These are phyloP conservation scores for Paracentrotus lividus DNA, from an alignment of 53 echinoderm and acorn worm genomes.

Conservation along the genomic window DNA sequence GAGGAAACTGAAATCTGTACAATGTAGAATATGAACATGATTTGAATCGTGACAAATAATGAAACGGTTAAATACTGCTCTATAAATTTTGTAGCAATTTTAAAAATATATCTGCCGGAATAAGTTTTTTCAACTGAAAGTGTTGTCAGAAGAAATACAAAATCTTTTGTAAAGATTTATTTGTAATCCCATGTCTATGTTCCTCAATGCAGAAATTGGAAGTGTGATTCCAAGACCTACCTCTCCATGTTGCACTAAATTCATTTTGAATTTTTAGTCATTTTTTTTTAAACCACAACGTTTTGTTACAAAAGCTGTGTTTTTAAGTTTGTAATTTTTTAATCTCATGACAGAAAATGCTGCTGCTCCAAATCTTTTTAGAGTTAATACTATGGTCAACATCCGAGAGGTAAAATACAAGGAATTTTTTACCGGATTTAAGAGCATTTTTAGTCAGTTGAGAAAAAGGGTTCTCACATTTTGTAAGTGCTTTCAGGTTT, in stretches of 20 bases:
- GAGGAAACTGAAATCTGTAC: constrained; percentile 14
- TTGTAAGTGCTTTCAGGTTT: neutral
- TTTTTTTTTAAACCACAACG: neutral
- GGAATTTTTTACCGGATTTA: neutral
- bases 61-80: neutral
- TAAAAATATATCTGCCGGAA: neutral
- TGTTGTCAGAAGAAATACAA: neutral
- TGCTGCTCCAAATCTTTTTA: neutral
- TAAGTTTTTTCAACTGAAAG: neutral
- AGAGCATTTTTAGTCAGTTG: neutral
- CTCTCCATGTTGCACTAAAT: neutral
- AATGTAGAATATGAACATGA: neutral
- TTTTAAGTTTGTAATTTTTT: constrained; percentile 12
- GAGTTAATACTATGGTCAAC: neutral
- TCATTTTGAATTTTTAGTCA: neutral
- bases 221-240: constrained; percentile 40
- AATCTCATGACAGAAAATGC: neutral
- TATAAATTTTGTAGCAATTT: neutral
- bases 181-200: neutral
- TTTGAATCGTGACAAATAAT: too few relatives aligned
- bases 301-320: neutral
- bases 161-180: neutral
- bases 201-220: neutral
- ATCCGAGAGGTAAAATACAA: neutral
- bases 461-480: neutral